Base-by-base conservation (phyloP, 2,113 vertebrate species). In the Chloroceryle aenea region DNA sequence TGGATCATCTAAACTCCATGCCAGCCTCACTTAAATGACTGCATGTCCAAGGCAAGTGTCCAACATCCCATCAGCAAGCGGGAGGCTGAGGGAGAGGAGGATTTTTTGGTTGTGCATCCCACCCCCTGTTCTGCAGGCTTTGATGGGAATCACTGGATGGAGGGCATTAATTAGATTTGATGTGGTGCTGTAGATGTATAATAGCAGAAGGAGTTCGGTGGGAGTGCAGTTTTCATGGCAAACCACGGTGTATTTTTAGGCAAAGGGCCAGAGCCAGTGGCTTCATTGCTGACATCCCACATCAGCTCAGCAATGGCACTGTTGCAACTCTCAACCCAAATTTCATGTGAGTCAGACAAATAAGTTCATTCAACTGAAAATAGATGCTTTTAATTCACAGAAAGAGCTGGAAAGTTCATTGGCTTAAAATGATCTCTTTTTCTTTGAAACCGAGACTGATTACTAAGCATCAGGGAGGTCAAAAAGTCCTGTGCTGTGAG, bases 401-500 rank as follows among this genome's bases (percentile, higher is more conserved):
- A 8, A 32, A 14, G 73, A 17, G 52, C 10, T 1, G 3, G 62
- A 29, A n/a, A 34, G 80, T 48, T 76, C 22, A 16, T 4, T 12
- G n/a, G 48, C 42, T 73, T 73, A 2, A 40, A 53, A 53, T 4
- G 7, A 27, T 34, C 52, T 40, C 32, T 42, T 64, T 4, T 32
- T 32, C 48, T 72, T 20, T 36, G 38, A n/a, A 64, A 53, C 13
- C 0, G 0, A 62, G 47, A 12, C 19, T 3, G 30, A 30, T 34
- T 13, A 66, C 80, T 84, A 66, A 66, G 23, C 14, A 36, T 8
- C 10, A 3, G 64, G 10, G 19, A 74, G 77, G 77, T 63, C 87
- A 55, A 67, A 1, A 32, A 4, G 32, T 8, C 72, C 23, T 2
- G 2, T 7, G 26, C 74, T 53, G 79, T 0, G 2, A 27, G 25